These are phyloP conservation scores for Galeruca laticollis DNA, from an alignment of 2,888 invertebrate genomes.

Conservation along the genomic window DNA sequence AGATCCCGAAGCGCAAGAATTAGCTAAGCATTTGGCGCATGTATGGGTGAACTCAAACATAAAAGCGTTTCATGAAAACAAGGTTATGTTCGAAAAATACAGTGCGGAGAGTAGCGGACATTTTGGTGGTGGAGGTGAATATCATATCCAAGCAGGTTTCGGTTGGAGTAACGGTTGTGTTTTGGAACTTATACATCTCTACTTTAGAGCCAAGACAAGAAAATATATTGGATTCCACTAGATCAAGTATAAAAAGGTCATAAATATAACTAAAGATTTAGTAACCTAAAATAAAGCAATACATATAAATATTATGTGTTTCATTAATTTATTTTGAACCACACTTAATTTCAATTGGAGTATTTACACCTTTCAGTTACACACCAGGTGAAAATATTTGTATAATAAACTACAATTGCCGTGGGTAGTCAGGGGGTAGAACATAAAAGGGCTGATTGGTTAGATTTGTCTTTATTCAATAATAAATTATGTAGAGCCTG, in stretches of 20 bases:
- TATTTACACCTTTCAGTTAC: too few relatives aligned
- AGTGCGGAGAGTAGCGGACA: conserved; percentile 74
- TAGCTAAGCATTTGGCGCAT: conserved; percentile 75
- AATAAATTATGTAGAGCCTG: too few relatives aligned
- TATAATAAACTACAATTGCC: too few relatives aligned
- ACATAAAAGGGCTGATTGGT: too few relatives aligned
- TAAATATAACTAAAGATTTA: too few relatives aligned
- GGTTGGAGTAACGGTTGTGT: conserved; percentile 62
- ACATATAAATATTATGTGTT: too few relatives aligned
- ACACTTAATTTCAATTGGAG: too few relatives aligned
- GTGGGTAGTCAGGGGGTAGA: too few relatives aligned
- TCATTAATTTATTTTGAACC: too few relatives aligned
- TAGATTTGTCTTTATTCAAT: too few relatives aligned
- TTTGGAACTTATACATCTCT: conserved; percentile 71
- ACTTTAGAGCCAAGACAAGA: conserved; percentile 49
- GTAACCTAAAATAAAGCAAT: too few relatives aligned
- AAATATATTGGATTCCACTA: conserved; percentile 38
- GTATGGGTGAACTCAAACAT: conserved; percentile 78
- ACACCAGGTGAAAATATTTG: too few relatives aligned
- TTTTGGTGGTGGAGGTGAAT: conserved; percentile 84
- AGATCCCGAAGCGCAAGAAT: conserved; percentile 68
- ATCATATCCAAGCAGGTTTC: conserved; percentile 61
- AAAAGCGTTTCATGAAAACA: conserved; percentile 72
- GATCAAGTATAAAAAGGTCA: background rate
- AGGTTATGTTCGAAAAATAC: conserved; percentile 81